Base-by-base conservation (phyloP, 2,797 vertebrate species). In the Mus minutoides region DNA sequence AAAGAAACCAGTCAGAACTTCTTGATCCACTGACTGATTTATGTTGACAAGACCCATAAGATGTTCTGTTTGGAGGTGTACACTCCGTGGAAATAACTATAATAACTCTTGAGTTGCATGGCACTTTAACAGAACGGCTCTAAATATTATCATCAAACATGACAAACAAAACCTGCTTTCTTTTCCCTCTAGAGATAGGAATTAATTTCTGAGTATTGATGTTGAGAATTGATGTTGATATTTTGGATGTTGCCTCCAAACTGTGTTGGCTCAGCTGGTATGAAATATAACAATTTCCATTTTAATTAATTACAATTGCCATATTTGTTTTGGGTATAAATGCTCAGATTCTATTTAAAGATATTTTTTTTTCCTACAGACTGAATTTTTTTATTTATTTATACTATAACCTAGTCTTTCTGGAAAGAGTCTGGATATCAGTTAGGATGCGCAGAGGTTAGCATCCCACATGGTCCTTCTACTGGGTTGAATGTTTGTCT, bases 131-230 rank as follows among this genome's bases (percentile, higher is more conserved):
- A 77, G 82, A 88, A 93, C 31, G 54, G 52, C 34, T 89, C 49
- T 86, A 91, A 80, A 46, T 95, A 86, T 54, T 84, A 31, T 82
- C 54, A 58, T 77, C 75, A 94, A 79, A 78, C 71, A 17, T 54
- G 26, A 54, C 58, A 91, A 90, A 31, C 92, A 92, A 96, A 95
- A 89, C 43, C 40, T 94, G 4, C 78, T 95, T 83, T 43, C 31
- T 77, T 88, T 96, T 84, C 71, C 52, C 76, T 82, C 26, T 90
- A 88, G 62, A 54, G 77, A 92, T 91, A 29, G 40, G 71, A 87
- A 29, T 77, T 95, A 88, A 71, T 95, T 94, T 80, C 83, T 94
- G 90, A 96, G 52, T 94, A 84, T 46, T 88, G 71, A 85, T 87
- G 76, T 82, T 94, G 94, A 82, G 58, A 90, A 80, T 92, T 67